Evolutionary conservation across 2,797 vertebrate genomes (phyloP), one percentile per base, ranked within the genome.

Genomic region (Paramormyrops hopkinsi): DNA sequence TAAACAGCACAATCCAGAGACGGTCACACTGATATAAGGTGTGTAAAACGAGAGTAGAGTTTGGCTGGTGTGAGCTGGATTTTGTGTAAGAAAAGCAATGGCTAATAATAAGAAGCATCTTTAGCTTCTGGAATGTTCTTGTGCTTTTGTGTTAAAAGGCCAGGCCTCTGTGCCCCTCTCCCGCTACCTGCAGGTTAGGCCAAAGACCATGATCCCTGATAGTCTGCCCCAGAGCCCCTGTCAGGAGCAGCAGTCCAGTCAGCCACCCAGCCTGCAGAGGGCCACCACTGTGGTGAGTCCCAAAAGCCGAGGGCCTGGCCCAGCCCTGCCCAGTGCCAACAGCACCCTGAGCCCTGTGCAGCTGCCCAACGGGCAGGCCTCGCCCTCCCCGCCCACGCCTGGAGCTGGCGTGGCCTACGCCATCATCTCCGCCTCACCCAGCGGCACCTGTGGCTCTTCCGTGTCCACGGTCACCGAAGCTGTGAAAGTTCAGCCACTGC

Each of bases 121-220:
- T 86, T 4, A 19, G 25, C 50, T 37, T 86, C 19, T 86, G n/a
- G 50, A 53, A 17, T 54, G 85, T n/a, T 59, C n/a, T 41, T 62
- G 51, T 53, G 22, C 29, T 6, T 37, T 12, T 37, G 69, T 37
- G 33, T 37, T 37, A 73, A 73, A 37, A 33, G 69, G 12, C 69
- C 29, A 37, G 69, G 11, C 25, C 69, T 41, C 41, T 62, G 0
- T 33, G 14, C n/a, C 8, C 2, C 25, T 44, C 1, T 1, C 14
- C 0, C 19, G n/a, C 2, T 48, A 4, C 46, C 7, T 29, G 0
- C 93, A 99, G 98, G 98, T 99, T 96, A 98, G 98, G 97, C 98
- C 98, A 98, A 99, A 98, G 98, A 98, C 97, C 92, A 96, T 97
- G 96, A 98, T 99, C 95, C 98, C 98, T 89, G 97, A 98, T 94